phyloP scores from a whole-genome alignment of 2,888 invertebrate genomes.

The Anthophora plumipes region DNA sequence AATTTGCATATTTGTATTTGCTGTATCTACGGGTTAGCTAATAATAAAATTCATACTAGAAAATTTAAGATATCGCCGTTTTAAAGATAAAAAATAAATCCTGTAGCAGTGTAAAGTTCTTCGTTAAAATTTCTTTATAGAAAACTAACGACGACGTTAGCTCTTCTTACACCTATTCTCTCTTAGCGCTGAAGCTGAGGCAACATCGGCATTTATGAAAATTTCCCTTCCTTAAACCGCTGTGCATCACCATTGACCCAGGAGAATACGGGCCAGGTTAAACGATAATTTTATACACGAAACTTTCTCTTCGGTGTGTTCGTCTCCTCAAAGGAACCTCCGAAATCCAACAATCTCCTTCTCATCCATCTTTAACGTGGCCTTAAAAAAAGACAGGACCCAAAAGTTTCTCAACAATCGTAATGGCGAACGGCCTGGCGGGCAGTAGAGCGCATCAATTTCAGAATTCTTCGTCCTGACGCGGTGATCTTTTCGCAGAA shows the following conservation, averaged over 20 bases:
- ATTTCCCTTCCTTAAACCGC: not conserved
- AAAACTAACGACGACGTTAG: no score
- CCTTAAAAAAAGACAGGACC: constrained; percentile 16
- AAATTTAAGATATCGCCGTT: no score
- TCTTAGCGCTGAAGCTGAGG: no score
- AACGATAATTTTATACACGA: constrained; percentile 8
- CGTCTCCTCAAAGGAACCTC: not conserved
- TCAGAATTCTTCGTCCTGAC: constrained; percentile 22
- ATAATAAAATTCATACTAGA: no score
- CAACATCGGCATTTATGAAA: not conserved
- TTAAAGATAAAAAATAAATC: no score
- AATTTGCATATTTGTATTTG: no score
- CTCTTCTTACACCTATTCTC: no score
- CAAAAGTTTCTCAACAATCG: constrained; percentile 41
- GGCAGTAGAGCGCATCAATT: constrained; percentile 42
- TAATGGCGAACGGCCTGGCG: constrained; percentile 1
- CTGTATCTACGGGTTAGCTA: no score
- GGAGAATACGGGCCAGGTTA: not conserved
- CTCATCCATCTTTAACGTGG: not conserved
- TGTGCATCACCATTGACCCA: not conserved
- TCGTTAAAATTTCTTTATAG: no score
- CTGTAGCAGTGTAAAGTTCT: no score
- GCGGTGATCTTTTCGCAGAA: constrained; percentile 42
- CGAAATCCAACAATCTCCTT: constrained; percentile 11
- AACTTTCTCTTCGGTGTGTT: not conserved